Evolutionary conservation across 2,797 vertebrate genomes (phyloP).

Genomic region (Alauda arvensis): DNA sequence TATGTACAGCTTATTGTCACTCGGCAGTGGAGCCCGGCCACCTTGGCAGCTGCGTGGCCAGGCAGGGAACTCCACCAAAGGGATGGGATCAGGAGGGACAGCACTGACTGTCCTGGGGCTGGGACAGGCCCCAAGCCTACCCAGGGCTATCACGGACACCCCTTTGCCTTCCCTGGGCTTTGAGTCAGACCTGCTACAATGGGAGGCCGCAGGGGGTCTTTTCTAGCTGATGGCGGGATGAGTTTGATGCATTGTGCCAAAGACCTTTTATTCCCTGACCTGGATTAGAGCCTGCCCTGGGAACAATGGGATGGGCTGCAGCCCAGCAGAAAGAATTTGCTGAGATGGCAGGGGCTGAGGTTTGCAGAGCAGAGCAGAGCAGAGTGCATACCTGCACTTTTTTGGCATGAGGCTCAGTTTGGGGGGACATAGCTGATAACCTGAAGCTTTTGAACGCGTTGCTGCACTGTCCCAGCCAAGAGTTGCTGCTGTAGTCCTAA

Average conservation of each 20-base stretch:
- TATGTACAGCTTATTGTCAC: slow-evolving; percentile 28
- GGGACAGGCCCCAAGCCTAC: not conserved
- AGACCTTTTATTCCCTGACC: slow-evolving; percentile 52
- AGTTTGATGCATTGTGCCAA: slow-evolving; percentile 46
- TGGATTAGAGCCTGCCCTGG: slow-evolving; percentile 57
- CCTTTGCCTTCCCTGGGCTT: slow-evolving; percentile 6
- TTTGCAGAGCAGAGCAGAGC: slow-evolving; percentile 59
- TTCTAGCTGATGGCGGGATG: slow-evolving; percentile 42
- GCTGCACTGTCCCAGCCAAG: slow-evolving; percentile 6
- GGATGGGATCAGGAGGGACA: not conserved
- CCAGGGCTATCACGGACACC: not conserved
- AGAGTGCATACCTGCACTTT: slow-evolving; percentile 63
- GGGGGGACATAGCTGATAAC: slow-evolving; percentile 11
- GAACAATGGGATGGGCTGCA: slow-evolving; percentile 58
- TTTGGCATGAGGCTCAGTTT: slow-evolving; percentile 39
- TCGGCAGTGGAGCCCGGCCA: not conserved
- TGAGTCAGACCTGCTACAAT: slow-evolving; percentile 39
- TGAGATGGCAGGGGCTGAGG: slow-evolving; percentile 47
- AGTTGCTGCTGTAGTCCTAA: slow-evolving; percentile 1
- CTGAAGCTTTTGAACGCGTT: not conserved
- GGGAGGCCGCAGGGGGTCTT: slow-evolving; percentile 11
- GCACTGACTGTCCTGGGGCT: not conserved
- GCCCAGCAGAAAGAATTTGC: slow-evolving; percentile 59
- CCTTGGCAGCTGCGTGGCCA: not conserved
- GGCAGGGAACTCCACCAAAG: not conserved